Conservation (phyloP, 1,140 invertebrate genomes). For the Hyles vespertilio region DNA sequence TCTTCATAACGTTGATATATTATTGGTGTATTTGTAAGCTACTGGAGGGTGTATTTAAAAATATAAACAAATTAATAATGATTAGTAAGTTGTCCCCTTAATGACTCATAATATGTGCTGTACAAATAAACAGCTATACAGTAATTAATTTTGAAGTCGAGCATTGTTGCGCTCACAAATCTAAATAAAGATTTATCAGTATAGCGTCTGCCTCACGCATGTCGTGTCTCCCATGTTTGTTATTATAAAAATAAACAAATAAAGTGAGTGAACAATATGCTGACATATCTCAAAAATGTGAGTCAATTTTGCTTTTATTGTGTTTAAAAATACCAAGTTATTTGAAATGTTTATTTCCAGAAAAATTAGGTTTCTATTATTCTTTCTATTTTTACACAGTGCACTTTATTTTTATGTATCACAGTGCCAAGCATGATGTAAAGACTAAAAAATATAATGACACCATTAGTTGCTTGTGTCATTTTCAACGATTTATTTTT, state of each 20-base stretch:
- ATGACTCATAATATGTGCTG: conserved; percentile 18
- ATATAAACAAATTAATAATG: background rate
- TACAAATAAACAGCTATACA: conserved; percentile 15
- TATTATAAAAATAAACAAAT: background rate
- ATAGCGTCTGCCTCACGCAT: conserved; percentile 19
- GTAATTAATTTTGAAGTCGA: conserved; percentile 24
- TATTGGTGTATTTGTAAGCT: too few relatives aligned
- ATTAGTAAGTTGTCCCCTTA: conserved; percentile 4
- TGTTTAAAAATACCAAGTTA: background rate
- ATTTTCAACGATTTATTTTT: conserved; percentile 31
- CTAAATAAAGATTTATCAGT: conserved; percentile 31
- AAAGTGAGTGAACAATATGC: conserved; percentile 21
- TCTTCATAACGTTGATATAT: too few relatives aligned
- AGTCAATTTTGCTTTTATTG: conserved; percentile 16
- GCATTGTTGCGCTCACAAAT: conserved; percentile 16
- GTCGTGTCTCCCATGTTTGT: conserved; percentile 12
- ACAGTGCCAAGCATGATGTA: background rate
- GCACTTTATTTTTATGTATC: too few relatives aligned
- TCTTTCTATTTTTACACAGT: too few relatives aligned
- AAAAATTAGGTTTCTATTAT: too few relatives aligned
- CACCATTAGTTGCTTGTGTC: conserved; percentile 11
- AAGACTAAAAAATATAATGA: background rate
- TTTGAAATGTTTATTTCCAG: background rate
- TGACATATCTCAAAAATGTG: conserved; percentile 39
- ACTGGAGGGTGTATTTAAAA: background rate